Base-by-base conservation (phyloP, 2,888 invertebrate genomes). In the Aspidiotus destructor region DNA sequence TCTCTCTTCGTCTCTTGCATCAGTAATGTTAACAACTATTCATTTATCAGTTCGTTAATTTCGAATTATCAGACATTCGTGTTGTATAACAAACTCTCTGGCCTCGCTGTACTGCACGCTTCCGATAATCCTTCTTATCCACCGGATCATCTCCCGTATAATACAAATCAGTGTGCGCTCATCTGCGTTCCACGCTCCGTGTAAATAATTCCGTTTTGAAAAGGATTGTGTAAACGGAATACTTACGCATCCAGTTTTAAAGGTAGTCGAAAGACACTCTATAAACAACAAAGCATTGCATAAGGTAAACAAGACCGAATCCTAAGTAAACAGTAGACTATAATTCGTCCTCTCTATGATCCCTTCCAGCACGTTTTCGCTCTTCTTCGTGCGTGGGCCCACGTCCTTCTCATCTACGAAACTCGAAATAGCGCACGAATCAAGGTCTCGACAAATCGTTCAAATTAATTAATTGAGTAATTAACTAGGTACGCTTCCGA, bases 31-130 rank as follows among this genome's bases (percentile, higher is more conserved):
- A 13, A 11, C 11, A 48, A 48, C 28, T 17, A 65, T 65, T 65
- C 65, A 57, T 57, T 65, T 65, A 65, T 65, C 65, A 65, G 57
- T 65, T 65, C 65, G 65, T 65, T 65, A 65, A 65, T 65, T 65
- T 65, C 58, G 57, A 65, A 65, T 65, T 65, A 65, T 65, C 57
- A 44, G 65, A n/a, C 48, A n/a, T 48, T 13, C 48, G 48, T 6
- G 11, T 11, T 48, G 48, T 48, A 48, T 48, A 48, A 48, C 48
- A n/a, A 48, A 48, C 11, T 13, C 11, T 48, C 11, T n/a, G 48
- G 11, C n/a, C 48, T 48, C 48, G 48, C 48, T 48, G 28, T 28
- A 28, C 28, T 28, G 28, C 28, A 28, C 28, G 28, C 28, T 28
- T 28, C 28, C 28, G 28, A 28, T 28, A 28, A 28, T 28, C 28